These are phyloP conservation scores for Etheostoma cragini DNA, from an alignment of 2,113 vertebrate species.

Conservation along the genomic window DNA sequence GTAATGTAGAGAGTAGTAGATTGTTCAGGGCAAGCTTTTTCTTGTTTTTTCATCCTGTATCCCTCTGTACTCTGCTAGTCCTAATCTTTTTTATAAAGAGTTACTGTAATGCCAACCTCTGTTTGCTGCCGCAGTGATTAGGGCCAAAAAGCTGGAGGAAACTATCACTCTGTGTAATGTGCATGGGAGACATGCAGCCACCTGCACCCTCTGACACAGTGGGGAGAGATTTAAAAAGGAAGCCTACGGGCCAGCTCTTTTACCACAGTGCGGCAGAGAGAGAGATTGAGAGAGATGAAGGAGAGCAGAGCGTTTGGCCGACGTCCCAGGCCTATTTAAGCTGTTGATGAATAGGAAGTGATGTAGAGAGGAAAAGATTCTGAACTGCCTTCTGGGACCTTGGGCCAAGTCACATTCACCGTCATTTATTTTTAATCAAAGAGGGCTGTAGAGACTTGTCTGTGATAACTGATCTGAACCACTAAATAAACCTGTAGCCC, in stretches of 20 bases:
- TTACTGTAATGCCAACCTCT: conserved; percentile 62
- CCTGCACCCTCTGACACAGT: conserved; percentile 71
- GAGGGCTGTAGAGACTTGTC: conserved; percentile 67
- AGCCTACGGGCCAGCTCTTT: conserved; percentile 71
- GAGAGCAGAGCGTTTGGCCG: conserved; percentile 68
- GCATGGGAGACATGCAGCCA: conserved; percentile 75
- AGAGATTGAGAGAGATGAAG: conserved; percentile 47
- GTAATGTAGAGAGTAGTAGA: conserved; percentile 40
- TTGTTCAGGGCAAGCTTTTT: conserved; percentile 44
- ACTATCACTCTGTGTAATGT: conserved; percentile 67
- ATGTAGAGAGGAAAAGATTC: conserved; percentile 71
- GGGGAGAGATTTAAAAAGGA: conserved; percentile 70
- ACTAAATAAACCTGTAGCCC: conserved; percentile 57
- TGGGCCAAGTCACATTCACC: conserved; percentile 70
- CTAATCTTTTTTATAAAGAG: conserved; percentile 55
- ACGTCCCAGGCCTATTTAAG: conserved; percentile 68
- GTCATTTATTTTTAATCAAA: conserved; percentile 76
- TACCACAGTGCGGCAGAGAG: conserved; percentile 34
- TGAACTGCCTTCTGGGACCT: conserved; percentile 64
- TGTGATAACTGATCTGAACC: conserved; percentile 67
- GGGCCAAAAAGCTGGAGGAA: conserved; percentile 68
- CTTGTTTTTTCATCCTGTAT: conserved; percentile 43
- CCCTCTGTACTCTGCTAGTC: neutral
- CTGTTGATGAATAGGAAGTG: conserved; percentile 75
- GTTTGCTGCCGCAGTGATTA: conserved; percentile 53